Percentiles rank a stretch among this genome's conserved stretches.
phyloP scores from a whole-genome alignment of 2,113 vertebrate genomes.

The Leptodactylus fuscus region DNA sequence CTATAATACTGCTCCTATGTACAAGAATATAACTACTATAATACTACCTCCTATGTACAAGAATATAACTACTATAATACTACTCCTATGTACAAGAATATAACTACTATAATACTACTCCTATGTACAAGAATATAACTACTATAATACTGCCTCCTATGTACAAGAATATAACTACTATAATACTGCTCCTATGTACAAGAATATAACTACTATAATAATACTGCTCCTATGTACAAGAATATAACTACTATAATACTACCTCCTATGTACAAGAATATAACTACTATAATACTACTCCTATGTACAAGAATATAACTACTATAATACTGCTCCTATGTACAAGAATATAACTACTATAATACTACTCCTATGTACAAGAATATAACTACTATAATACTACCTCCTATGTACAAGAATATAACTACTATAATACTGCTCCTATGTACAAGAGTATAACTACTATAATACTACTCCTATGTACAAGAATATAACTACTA shows the following conservation, averaged over 20 bases:
- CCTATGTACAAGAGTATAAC: not conserved
- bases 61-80: not conserved
- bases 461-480: not conserved
- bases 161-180: no score
- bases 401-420: not conserved
- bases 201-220: no score
- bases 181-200: no score
- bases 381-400: not conserved
- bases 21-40: no score
- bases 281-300: no score
- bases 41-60: no score
- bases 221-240: no score
- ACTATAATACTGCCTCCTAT: no score
- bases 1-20: no score
- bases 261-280: no score
- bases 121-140: not conserved
- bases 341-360: slow-evolving; percentile 12
- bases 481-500: not conserved
- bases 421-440: slow-evolving; percentile 1
- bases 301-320: not conserved
- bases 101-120: not conserved
- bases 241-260: no score
- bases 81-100: not conserved
- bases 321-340: not conserved
- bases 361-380: not conserved